phyloP scores from a whole-genome alignment of 2,888 invertebrate species.

The Villa cingulata region DNA sequence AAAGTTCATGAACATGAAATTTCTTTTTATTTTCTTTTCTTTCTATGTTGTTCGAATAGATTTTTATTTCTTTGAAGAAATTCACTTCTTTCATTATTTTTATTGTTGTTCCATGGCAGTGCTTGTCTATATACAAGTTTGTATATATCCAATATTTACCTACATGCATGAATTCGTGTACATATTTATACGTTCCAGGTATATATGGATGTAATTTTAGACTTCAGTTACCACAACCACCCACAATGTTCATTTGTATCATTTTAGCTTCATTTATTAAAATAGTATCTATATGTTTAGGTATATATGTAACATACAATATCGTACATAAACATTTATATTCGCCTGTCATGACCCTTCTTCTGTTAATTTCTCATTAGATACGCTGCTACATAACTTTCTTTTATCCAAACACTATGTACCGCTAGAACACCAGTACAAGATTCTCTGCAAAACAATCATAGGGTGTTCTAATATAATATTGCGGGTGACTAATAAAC shows the following conservation, averaged over 20 bases:
- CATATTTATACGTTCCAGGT: too few species aligned
- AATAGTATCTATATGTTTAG: too few species aligned
- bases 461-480: too few species aligned
- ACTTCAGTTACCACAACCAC: too few species aligned
- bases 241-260: background rate
- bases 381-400: slow-evolving; percentile 9
- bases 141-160: too few species aligned
- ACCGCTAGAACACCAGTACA: background rate
- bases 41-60: background rate
- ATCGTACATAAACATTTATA: background rate
- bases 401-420: slow-evolving; percentile 1
- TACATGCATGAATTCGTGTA: too few species aligned
- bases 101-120: background rate
- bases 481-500: background rate
- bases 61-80: background rate
- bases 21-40: too few species aligned
- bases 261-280: background rate
- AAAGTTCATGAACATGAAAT: too few species aligned
- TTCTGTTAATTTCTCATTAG: slow-evolving; percentile 19
- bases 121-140: background rate
- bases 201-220: too few species aligned
- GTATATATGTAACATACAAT: background rate
- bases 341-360: slow-evolving; percentile 5
- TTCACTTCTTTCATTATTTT: background rate
- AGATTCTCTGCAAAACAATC: too few species aligned